Evolutionary conservation across 2,113 vertebrate species (phyloP), one percentile per base, ranked within the genome.

Genomic region (Cryptotis parvus): DNA sequence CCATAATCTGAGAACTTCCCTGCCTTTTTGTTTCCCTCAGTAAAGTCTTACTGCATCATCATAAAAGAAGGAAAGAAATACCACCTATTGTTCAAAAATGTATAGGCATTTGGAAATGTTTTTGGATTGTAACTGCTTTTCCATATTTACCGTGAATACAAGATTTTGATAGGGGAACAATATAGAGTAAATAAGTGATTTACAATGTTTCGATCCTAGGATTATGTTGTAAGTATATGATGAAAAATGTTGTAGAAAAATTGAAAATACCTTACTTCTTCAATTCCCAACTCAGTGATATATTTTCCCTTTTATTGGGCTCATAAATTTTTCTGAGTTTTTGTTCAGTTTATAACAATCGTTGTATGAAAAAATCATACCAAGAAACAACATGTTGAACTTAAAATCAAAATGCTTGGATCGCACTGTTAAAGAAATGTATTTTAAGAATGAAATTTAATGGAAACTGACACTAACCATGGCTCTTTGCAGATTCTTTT

Each of bases 401-500:
- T 92, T 82, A 39, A 84, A 74, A 69, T 89, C 37, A 89, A 89
- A 84, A 91, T 78, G n/a, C 39, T 95, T 92, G 92, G 73, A 58
- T 65, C 63, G 73, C 52, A 58, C 27, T 81, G 18, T 73, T 81
- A 78, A 91, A 88, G 55, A 75, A 85, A 80, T 83, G 22, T 45
- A 72, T 94, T 90, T 45, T 26, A 39, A 72, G 78, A 88, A 63
- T 85, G 68, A 68, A n/a, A 84, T 92, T 90, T 96, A 87, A 96
- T 91, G 49, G 84, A 84, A 49, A 33, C 88, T 96, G 93, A 95
- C 49, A 93, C 27, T 94, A 85, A 90, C 74, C 96, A 79, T 97
- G 96, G 72, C 61, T 91, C 1, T 96, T 58, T 97, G 93, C 94
- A 99, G 99, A 98, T 98, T 97, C 98, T 70, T n/a, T 97, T 98